Percentiles rank a stretch among this genome's conserved stretches.
Conservation (phyloP, 2,797 vertebrate genomes). For the Percopsis omiscomaycus region DNA sequence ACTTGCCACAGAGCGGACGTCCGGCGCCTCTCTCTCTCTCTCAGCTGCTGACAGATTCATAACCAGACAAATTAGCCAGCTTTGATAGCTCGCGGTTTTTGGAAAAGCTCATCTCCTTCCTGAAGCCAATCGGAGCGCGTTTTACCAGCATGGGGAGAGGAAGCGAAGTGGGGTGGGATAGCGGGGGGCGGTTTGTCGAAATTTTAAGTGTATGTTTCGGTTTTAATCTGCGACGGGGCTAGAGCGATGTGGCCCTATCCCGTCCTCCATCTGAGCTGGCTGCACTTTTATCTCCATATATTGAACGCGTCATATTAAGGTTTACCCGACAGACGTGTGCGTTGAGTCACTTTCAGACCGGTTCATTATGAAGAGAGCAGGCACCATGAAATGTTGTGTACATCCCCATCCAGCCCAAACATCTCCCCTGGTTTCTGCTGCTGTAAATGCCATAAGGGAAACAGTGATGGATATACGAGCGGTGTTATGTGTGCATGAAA, state of each 20-base stretch:
- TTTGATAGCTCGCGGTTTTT: conserved; percentile 56
- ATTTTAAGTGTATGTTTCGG: conserved; percentile 34
- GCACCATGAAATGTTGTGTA: conserved; percentile 30
- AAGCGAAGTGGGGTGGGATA: neutral
- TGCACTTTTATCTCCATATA: conserved; percentile 45
- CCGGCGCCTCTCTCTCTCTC: conserved; percentile 29
- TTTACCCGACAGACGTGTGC: conserved; percentile 2
- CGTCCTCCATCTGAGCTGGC: conserved; percentile 15
- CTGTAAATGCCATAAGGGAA: too few species aligned
- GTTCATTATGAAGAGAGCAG: conserved; percentile 49
- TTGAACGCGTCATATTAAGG: conserved; percentile 31
- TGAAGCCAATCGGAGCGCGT: conserved; percentile 65
- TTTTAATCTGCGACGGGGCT: conserved; percentile 51
- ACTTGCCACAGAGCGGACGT: conserved; percentile 31
- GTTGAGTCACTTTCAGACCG: conserved; percentile 37
- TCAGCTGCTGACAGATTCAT: conserved; percentile 55
- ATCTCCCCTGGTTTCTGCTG: too few species aligned
- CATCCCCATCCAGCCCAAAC: too few species aligned
- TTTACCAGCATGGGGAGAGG: conserved; percentile 52
- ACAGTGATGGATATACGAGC: too few species aligned
- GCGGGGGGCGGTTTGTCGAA: conserved; percentile 10
- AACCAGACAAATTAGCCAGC: conserved; percentile 67
- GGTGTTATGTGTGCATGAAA: too few species aligned
- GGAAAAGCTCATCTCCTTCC: conserved; percentile 57
- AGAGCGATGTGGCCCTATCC: conserved; percentile 39